A percentile compares a stretch with the other conserved stretches of the same genome.
These are phyloP conservation scores for Ephestia elutella DNA, from an alignment of 1,140 invertebrate genomes.

Conservation along the genomic window DNA sequence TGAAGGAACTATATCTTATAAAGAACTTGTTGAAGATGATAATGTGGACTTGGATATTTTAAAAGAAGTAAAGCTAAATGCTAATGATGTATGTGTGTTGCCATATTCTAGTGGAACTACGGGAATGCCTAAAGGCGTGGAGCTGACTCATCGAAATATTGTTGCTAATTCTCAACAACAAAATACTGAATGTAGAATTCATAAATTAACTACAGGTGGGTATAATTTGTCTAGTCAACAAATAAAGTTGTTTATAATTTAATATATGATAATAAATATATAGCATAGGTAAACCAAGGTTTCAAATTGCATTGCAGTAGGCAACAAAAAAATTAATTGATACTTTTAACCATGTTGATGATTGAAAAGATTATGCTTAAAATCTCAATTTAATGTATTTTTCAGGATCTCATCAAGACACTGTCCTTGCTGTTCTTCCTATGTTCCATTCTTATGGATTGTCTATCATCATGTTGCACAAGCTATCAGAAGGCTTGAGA, in stretches of 20 bases:
- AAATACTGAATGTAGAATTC: constrained; percentile 34
- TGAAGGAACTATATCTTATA: constrained; percentile 75
- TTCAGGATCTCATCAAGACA: constrained; percentile 62
- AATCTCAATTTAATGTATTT: constrained; percentile 2
- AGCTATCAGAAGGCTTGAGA: constrained; percentile 78
- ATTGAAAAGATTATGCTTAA: no score
- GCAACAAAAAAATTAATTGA: no score
- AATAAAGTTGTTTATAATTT: no score
- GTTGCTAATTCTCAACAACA: constrained; percentile 72
- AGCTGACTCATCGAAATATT: constrained; percentile 82
- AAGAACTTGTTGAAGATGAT: constrained; percentile 70
- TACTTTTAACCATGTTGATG: no score
- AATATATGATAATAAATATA: no score
- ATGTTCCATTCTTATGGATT: constrained; percentile 92
- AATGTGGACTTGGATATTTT: constrained; percentile 64
- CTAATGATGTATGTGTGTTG: constrained; percentile 74
- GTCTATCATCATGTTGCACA: constrained; percentile 72
- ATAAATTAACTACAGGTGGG: constrained; percentile 37
- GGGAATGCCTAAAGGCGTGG: constrained; percentile 91
- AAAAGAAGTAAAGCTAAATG: constrained; percentile 51
- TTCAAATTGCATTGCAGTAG: no score
- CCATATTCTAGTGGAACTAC: constrained; percentile 91
- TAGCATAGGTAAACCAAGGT: no score
- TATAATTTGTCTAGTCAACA: background rate
- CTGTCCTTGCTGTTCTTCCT: constrained; percentile 80